Conservation (phyloP, 2,888 invertebrate genomes). For the Resseliella maxima region DNA sequence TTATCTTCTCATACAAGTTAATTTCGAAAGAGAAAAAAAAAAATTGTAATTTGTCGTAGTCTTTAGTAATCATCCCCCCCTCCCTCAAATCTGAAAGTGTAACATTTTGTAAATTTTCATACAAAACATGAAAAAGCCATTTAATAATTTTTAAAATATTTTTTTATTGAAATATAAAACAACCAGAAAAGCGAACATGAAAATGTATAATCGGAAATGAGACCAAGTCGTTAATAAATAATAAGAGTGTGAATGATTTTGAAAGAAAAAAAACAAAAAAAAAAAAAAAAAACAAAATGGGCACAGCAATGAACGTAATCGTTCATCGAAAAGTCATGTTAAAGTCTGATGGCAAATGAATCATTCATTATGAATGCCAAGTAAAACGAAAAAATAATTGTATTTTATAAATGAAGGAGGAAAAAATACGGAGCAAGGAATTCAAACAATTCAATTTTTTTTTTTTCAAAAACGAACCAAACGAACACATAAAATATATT, state of each 20-base stretch:
- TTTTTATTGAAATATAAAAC: background rate
- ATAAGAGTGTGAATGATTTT: background rate
- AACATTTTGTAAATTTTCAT: slow-evolving; percentile 25
- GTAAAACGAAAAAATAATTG: no score
- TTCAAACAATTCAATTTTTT: slow-evolving; percentile 40
- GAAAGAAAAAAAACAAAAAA: background rate
- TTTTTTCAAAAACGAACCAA: background rate
- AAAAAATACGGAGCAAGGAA: slow-evolving; percentile 38
- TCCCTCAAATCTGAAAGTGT: background rate
- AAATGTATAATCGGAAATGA: background rate
- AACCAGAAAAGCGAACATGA: background rate
- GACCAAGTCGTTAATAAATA: background rate
- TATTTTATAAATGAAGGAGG: background rate
- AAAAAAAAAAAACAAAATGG: background rate
- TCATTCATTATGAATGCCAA: no score
- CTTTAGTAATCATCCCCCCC: no score
- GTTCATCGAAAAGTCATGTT: slow-evolving; percentile 4
- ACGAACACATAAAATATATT: background rate
- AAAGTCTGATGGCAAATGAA: slow-evolving; percentile 36
- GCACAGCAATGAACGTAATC: background rate
- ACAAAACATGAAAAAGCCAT: slow-evolving; percentile 11
- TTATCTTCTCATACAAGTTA: background rate
- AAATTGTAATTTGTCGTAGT: background rate
- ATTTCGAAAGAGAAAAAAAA: background rate
- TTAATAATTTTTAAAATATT: background rate